Evolutionary conservation across 2,888 invertebrate genomes (phyloP).

Genomic region (Agrochola lychnidis): DNA sequence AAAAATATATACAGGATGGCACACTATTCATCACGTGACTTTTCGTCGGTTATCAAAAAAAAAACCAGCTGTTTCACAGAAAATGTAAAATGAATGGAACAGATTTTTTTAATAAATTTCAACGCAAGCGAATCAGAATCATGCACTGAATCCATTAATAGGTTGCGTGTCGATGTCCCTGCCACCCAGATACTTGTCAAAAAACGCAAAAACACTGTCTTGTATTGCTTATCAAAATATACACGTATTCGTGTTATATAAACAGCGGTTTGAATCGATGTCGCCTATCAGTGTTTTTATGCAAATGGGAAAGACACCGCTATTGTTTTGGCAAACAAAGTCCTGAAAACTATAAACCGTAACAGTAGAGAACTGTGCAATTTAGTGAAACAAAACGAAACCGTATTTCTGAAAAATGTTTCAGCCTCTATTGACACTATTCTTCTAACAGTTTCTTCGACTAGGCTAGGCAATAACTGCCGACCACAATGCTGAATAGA

Average conservation of each 20-base stretch:
- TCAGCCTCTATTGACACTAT: conserved; percentile 21
- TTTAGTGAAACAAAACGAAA: conserved; percentile 49
- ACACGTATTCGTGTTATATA: conserved; percentile 42
- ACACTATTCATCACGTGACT: too few species aligned
- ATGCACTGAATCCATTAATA: too few species aligned
- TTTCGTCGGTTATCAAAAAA: too few species aligned
- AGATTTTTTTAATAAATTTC: too few species aligned
- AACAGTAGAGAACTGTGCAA: conserved; percentile 40
- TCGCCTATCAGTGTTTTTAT: conserved; percentile 46
- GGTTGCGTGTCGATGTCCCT: too few species aligned
- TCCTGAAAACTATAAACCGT: conserved; percentile 56
- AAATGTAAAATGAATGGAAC: too few species aligned
- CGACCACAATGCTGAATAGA: conserved; percentile 8
- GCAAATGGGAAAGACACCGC: conserved; percentile 49
- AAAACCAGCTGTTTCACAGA: too few species aligned
- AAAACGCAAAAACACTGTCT: conserved; percentile 1
- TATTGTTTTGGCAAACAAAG: conserved; percentile 58
- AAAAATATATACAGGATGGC: neutral
- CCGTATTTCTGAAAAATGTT: conserved; percentile 27
- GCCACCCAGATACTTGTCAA: neutral
- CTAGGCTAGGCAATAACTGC: neutral
- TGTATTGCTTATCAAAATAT: conserved; percentile 26
- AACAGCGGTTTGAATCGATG: conserved; percentile 26
- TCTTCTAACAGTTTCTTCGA: conserved; percentile 19
- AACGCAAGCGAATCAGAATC: too few species aligned